Conservation (phyloP, 2,888 invertebrate genomes). For the Icerya purchasi region DNA sequence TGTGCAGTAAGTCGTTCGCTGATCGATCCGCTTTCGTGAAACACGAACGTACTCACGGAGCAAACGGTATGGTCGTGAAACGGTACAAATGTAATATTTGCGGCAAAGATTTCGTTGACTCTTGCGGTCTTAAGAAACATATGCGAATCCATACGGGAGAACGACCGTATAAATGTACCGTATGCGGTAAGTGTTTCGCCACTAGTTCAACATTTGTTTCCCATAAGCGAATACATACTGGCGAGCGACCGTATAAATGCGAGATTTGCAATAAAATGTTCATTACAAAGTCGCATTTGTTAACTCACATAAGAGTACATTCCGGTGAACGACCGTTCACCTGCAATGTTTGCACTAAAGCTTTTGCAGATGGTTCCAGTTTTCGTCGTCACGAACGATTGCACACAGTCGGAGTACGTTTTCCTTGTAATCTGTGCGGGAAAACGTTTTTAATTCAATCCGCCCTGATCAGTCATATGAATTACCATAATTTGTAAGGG, state of each 20-base stretch:
- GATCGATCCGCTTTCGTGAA: conserved; percentile 18
- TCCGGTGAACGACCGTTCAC: conserved; percentile 18
- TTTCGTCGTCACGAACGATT: conserved; percentile 18
- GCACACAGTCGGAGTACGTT: conserved; percentile 17
- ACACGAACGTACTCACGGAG: conserved; percentile 18
- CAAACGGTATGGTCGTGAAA: conserved; percentile 15
- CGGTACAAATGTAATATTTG: conserved; percentile 17
- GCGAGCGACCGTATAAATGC: conserved; percentile 18
- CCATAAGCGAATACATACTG: conserved; percentile 18
- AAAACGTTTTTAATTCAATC: too few relatives aligned
- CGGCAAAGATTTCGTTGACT: conserved; percentile 16
- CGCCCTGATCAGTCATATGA: too few relatives aligned
- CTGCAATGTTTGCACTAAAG: conserved; percentile 15
- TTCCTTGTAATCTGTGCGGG: conserved; percentile 16
- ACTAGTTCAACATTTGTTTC: conserved; percentile 18
- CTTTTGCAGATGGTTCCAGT: conserved; percentile 18
- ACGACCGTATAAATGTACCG: conserved; percentile 16
- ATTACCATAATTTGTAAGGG: too few relatives aligned
- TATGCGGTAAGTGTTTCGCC: conserved; percentile 18
- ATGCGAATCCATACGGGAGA: conserved; percentile 17
- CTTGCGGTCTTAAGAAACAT: conserved; percentile 17
- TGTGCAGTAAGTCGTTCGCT: conserved; percentile 16
- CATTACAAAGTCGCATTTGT: conserved; percentile 17
- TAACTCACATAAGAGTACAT: conserved; percentile 17
- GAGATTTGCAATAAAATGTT: conserved; percentile 17